Evolutionary conservation across 2,113 vertebrate species (phyloP).

Genomic region (Ictalurus furcatus): DNA sequence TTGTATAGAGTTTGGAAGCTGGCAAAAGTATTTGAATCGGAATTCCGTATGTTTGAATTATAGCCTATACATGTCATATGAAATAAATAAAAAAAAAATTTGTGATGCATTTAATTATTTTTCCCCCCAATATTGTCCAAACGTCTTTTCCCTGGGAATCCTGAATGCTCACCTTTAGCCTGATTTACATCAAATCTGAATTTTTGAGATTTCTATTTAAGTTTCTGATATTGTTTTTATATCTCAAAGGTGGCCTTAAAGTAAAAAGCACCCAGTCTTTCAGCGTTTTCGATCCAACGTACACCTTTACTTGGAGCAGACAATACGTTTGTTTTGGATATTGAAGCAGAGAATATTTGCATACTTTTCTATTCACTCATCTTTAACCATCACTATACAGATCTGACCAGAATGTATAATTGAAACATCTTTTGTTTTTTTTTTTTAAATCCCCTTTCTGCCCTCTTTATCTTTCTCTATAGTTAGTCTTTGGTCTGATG

Average conservation of each 20-base stretch:
- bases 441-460: background rate
- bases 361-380: background rate
- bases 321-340: background rate
- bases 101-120: background rate
- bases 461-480: background rate
- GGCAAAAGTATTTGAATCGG: background rate
- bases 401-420: background rate
- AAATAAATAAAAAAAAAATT: too few species aligned
- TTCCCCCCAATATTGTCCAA: background rate
- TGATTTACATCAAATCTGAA: background rate
- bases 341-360: background rate
- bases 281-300: background rate
- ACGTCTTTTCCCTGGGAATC: background rate
- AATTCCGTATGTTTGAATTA: background rate
- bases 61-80: background rate
- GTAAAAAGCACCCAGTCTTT: background rate
- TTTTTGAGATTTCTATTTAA: background rate
- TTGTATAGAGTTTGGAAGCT: too few species aligned
- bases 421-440: background rate
- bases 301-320: background rate
- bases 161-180: background rate
- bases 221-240: too few species aligned
- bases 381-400: background rate
- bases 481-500: background rate
- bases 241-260: background rate